phyloP scores from a whole-genome alignment of 2,797 vertebrate species.

The Sebastes hubbsi region DNA sequence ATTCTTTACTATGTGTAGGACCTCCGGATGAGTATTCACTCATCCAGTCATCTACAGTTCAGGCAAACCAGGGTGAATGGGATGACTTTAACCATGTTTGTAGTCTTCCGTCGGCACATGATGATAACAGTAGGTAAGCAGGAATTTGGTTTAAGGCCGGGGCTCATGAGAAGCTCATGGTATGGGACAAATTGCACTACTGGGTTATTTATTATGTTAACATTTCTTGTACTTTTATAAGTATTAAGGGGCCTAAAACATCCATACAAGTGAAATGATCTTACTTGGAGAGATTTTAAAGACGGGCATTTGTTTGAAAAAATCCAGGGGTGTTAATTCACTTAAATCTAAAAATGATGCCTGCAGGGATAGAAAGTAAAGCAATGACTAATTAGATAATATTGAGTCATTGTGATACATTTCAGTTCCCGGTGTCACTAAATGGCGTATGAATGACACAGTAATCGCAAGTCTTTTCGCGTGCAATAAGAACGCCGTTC shows the following conservation, averaged over 20 bases:
- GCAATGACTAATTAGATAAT: not conserved
- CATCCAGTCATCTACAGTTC: constrained; percentile 22
- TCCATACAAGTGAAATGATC: not conserved
- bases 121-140: not conserved
- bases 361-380: not conserved
- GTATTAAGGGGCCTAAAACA: constrained; percentile 3
- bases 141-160: constrained; percentile 37
- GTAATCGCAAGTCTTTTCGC: too few species aligned
- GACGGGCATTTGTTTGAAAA: not conserved
- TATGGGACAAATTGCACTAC: not conserved
- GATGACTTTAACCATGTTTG: not conserved
- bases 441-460: not conserved
- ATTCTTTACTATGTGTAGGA: constrained; percentile 53
- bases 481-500: too few species aligned
- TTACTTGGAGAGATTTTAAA: not conserved
- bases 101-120: constrained; percentile 4
- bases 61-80: constrained; percentile 30
- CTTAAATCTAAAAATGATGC: not conserved
- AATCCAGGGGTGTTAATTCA: not conserved
- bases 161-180: constrained; percentile 21
- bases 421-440: not conserved
- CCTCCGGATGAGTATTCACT: constrained; percentile 43
- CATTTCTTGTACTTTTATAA: constrained; percentile 9
- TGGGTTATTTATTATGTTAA: not conserved
- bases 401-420: not conserved